phyloP scores from a whole-genome alignment of 2,797 vertebrate species.

The Microctenopoma steveboyesi region DNA sequence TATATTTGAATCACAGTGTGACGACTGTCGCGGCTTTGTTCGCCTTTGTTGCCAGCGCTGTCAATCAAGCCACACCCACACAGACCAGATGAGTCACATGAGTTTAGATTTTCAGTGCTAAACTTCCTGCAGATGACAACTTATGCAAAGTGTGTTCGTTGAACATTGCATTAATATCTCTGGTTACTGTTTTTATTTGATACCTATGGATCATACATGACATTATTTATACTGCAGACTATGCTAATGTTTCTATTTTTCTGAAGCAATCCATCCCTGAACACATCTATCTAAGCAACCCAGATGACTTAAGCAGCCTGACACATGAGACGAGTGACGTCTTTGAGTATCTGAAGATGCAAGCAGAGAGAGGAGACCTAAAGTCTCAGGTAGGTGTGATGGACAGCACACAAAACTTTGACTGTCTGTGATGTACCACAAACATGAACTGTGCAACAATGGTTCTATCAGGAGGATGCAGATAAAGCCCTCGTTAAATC shows the following conservation, averaged over 20 bases:
- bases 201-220: too few relatives aligned
- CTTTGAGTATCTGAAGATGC: conserved; percentile 88
- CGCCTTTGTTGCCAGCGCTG: conserved; percentile 7
- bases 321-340: conserved; percentile 83
- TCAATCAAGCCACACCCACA: conserved; percentile 1
- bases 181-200: not conserved
- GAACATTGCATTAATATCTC: not conserved
- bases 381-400: conserved; percentile 86
- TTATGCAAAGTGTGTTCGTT: not conserved
- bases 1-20: not conserved
- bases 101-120: not conserved
- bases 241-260: conserved; percentile 21
- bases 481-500: not conserved
- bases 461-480: conserved; percentile 1
- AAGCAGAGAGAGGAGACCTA: conserved; percentile 88
- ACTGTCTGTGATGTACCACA: conserved; percentile 10
- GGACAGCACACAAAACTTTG: not conserved
- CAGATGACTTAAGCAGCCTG: conserved; percentile 83
- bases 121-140: not conserved
- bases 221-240: not conserved
- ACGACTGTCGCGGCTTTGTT: conserved; percentile 1
- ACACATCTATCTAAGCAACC: conserved; percentile 85
- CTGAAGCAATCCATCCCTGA: conserved; percentile 85
- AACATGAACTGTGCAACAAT: not conserved
- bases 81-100: not conserved